phyloP scores from a whole-genome alignment of 2,797 vertebrate species.

The Sarcophilus harrisii region DNA sequence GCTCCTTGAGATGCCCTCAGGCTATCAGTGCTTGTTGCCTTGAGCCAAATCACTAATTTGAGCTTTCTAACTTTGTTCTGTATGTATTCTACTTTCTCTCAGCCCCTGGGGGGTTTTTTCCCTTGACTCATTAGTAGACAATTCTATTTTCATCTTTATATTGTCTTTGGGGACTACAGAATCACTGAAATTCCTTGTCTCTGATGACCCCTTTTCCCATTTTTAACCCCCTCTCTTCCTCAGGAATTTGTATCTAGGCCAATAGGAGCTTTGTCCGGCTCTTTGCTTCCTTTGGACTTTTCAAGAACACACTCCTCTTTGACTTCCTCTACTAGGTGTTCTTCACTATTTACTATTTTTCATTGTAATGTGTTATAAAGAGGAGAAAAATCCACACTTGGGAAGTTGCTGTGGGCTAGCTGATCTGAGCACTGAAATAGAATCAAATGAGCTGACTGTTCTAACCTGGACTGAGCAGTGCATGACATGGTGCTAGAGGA shows the following conservation, averaged over 20 bases:
- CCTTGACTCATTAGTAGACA: constrained; percentile 20
- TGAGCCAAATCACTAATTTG: constrained; percentile 43
- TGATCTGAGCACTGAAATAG: constrained; percentile 54
- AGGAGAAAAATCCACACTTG: constrained; percentile 64
- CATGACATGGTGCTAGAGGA: constrained; percentile 35
- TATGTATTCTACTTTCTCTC: constrained; percentile 38
- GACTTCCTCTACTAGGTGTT: constrained; percentile 69
- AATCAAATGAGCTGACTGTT: constrained; percentile 57
- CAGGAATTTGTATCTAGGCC: constrained; percentile 42
- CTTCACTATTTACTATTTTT: constrained; percentile 61
- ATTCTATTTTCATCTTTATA: constrained; percentile 53
- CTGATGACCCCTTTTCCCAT: background rate
- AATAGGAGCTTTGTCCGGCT: constrained; percentile 59
- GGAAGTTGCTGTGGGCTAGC: constrained; percentile 62
- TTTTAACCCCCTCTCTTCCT: constrained; percentile 29
- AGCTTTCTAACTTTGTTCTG: constrained; percentile 29
- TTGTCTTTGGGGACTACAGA: constrained; percentile 44
- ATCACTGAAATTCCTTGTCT: constrained; percentile 51
- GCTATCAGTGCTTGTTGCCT: constrained; percentile 27
- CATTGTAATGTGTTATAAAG: constrained; percentile 60
- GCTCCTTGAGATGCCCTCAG: constrained; percentile 49
- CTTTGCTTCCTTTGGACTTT: constrained; percentile 62
- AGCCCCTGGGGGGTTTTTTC: constrained; percentile 27
- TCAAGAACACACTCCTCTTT: constrained; percentile 60
- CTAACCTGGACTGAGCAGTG: constrained; percentile 35